Evolutionary conservation across 2,888 invertebrate genomes (phyloP), one percentile per base, ranked within the genome.

Genomic region (Temnothorax unifasciatus): DNA sequence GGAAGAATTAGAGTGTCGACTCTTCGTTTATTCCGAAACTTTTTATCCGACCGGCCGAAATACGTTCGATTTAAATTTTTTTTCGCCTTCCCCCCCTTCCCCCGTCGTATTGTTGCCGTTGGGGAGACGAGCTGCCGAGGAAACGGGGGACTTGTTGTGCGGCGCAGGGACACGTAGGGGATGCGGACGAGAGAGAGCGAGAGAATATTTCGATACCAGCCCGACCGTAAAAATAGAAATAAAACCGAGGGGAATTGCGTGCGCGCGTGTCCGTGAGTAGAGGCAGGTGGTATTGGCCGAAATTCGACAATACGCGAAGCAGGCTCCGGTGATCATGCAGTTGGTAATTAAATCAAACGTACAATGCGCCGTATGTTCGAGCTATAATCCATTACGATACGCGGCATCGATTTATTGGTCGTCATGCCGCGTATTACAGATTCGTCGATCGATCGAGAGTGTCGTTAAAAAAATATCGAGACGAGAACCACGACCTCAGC

Each of bases 21-120:
- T 88, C 86, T 87, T 90, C 88, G 91, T 88, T 88, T 90, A 91
- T 90, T 90, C 85, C 86, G 79, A 82, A 88, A 91, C 90, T 77
- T 90, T 89, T 85, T 90, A 90, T 87, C 76, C 85, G 66, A 54
- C 68, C 57, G 52, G 47, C 11, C 82, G 75, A 82, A 86, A 66
- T 73, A 68, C 86, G 74, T 82, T 76, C 64, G 79, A 86, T 86
- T 85, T 74, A 74, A 59, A 71, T 57, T 71, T 57, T 76, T 68
- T 82, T 50, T 21, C 18, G 34, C 25, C 18, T 52, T 47, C 29
- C 34, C 21, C 57, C 41, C 15, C 0, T 29, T 29, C 34, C 0
- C 34, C 5, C 6, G 34, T 57, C 34, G 85, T 66, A 50, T 83
- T 74, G 90, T 82, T 76, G 68, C 44, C 34, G 75, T 38, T 69